Evolutionary conservation across 2,113 vertebrate genomes (phyloP), one percentile per base, ranked within the genome.

Genomic region (Paedocypris sp.): DNA sequence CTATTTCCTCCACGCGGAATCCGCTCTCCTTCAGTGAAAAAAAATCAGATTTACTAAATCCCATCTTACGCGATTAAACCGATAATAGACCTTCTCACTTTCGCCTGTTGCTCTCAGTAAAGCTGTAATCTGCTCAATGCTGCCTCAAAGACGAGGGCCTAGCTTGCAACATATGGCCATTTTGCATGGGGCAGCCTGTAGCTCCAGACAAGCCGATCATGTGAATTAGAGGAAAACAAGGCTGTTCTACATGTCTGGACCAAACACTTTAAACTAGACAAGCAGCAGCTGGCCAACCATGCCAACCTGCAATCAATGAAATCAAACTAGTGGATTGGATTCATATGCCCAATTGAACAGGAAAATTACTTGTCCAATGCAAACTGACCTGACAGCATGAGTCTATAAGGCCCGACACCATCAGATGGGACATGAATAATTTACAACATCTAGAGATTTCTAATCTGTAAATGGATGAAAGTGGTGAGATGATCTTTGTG

Each of bases 271-370:
- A 78, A 71, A 76, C 67, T 79, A 70, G 76, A 77, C 77, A 77
- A 78, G 78, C 71, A 84, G 78, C 83, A 87, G 80, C 82, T 87
- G 85, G 80, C 76, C 63, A 74, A 77, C 79, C 77, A 79, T 78
- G 72, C 66, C 80, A 77, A 79, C 82, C 76, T 82, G 79, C 82
- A 79, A 86, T 86, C 83, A 84, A 82, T 86, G 77, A 84, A 58
- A 79, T 78, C 83, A 82, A 58, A 82, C 75, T 80, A 79, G 82
- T 76, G 77, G 77, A 81, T 75, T 59, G 78, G 78, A 78, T 75
- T 84, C 50, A 82, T 79, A 77, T 84, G 83, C 83, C 79, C 81
- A 81, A 80, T 66, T 87, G 83, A 82, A 84, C 83, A 84, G 69
- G 73, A 67, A 77, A 81, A 51, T 70, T 78, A 79, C 77, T 77